Percentiles rank a stretch among this genome's conserved stretches.
These are phyloP conservation scores for Verasper variegatus DNA, from an alignment of 2,113 vertebrate species.

Conservation along the genomic window DNA sequence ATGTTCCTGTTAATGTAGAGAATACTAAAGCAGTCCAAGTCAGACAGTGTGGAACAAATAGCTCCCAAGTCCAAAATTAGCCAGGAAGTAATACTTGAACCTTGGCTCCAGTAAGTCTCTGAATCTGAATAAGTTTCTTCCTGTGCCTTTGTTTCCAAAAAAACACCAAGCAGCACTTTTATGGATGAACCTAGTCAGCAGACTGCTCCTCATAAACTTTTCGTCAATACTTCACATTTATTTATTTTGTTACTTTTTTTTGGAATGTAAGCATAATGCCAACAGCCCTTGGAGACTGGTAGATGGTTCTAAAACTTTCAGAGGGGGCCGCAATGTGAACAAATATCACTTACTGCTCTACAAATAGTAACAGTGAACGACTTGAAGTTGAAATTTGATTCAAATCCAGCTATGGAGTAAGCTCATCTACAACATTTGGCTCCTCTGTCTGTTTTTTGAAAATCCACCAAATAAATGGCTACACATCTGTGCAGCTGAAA, in stretches of 20 bases:
- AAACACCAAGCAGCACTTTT: constrained; percentile 61
- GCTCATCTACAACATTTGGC: constrained; percentile 24
- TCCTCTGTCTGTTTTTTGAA: constrained; percentile 31
- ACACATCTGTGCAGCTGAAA: constrained; percentile 35
- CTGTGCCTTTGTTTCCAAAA: constrained; percentile 17
- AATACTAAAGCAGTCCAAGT: constrained; percentile 75
- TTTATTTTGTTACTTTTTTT: constrained; percentile 10
- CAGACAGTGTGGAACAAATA: constrained; percentile 74
- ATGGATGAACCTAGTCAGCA: constrained; percentile 54
- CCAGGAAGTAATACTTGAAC: constrained; percentile 59
- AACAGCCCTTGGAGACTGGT: background rate
- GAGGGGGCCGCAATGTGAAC: background rate
- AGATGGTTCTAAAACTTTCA: background rate
- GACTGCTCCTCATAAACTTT: constrained; percentile 38
- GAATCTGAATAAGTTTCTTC: constrained; percentile 55
- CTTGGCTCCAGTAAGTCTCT: constrained; percentile 41
- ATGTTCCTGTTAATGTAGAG: constrained; percentile 71
- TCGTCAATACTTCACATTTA: constrained; percentile 13
- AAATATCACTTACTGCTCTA: background rate
- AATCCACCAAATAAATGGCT: constrained; percentile 34
- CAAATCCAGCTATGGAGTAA: background rate
- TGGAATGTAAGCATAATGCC: background rate
- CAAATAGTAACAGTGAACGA: constrained; percentile 9
- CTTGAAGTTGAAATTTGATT: constrained; percentile 17
- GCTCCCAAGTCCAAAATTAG: constrained; percentile 69